Conservation (phyloP, 2,113 vertebrate species). For the Loxodonta africana region DNA sequence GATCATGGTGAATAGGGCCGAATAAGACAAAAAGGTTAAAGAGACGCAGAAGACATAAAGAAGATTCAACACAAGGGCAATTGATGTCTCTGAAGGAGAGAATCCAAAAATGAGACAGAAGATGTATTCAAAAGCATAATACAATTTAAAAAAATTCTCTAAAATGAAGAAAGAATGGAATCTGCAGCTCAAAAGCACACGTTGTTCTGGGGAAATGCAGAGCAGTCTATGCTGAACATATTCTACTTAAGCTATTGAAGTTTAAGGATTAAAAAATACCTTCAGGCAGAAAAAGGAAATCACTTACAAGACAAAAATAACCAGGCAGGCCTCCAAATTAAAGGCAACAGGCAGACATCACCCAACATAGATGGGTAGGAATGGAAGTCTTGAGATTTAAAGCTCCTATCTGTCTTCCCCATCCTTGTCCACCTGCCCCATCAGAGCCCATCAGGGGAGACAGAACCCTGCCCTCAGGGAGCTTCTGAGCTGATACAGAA, state of each 20-base stretch:
- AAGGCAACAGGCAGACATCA: not conserved
- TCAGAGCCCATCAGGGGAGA: not conserved
- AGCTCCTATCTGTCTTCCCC: not conserved
- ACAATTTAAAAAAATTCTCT: not conserved
- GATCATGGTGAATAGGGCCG: not conserved
- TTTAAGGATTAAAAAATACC: constrained; percentile 56
- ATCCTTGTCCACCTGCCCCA: not conserved
- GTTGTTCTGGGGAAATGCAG: constrained; percentile 5
- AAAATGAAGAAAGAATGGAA: not conserved
- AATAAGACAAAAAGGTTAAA: not conserved
- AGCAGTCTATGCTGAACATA: not conserved
- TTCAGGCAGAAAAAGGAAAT: constrained; percentile 28
- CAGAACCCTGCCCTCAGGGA: not conserved
- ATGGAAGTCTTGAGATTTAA: not conserved
- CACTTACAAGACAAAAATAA: not conserved
- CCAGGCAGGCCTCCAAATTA: not conserved
- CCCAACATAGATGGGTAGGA: not conserved
- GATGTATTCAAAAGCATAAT: not conserved
- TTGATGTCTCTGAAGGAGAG: not conserved
- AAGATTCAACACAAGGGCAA: too few relatives aligned
- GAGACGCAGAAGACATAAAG: not conserved
- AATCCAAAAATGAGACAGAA: not conserved
- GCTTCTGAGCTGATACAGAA: not conserved
- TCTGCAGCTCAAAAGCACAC: not conserved
- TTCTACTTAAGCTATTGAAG: not conserved